These are phyloP conservation scores for Rotaria sp. DNA, from an alignment of 2,888 invertebrate species.

Conservation along the genomic window DNA sequence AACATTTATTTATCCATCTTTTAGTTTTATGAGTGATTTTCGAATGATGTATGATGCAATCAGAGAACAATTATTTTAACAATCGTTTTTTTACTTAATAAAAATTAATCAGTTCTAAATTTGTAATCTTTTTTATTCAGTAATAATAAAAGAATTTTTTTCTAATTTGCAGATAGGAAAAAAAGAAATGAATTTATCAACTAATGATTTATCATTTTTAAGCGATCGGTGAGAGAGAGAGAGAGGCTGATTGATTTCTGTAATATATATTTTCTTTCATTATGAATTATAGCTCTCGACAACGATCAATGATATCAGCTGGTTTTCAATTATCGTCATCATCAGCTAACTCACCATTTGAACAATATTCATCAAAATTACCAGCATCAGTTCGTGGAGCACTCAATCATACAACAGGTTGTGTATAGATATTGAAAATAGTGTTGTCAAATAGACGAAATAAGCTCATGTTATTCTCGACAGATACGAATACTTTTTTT, in stretches of 20 bases:
- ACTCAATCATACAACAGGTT: slow-evolving; percentile 20
- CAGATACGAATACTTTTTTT: too few relatives aligned
- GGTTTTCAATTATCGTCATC: slow-evolving; percentile 27
- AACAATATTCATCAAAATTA: slow-evolving; percentile 25
- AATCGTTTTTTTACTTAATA: not conserved
- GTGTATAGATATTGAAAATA: not conserved
- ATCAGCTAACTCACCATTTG: slow-evolving; percentile 8
- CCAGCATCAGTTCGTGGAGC: slow-evolving; percentile 24
- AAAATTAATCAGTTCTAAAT: not conserved
- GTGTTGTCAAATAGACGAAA: too few relatives aligned
- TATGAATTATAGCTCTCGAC: not conserved
- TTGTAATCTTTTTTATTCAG: not conserved
- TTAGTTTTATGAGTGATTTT: slow-evolving; percentile 25
- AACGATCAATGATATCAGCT: slow-evolving; percentile 21
- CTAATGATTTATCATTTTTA: not conserved
- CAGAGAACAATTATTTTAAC: not conserved
- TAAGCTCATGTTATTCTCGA: too few relatives aligned
- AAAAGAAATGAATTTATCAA: not conserved
- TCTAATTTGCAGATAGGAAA: not conserved
- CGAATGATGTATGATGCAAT: not conserved
- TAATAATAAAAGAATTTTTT: not conserved
- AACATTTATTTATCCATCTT: not conserved
- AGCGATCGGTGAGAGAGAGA: not conserved
- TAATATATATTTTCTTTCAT: not conserved
- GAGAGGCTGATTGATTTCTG: not conserved